phyloP scores from a whole-genome alignment of 2,888 invertebrate genomes.

The Endomychus coccineus region DNA sequence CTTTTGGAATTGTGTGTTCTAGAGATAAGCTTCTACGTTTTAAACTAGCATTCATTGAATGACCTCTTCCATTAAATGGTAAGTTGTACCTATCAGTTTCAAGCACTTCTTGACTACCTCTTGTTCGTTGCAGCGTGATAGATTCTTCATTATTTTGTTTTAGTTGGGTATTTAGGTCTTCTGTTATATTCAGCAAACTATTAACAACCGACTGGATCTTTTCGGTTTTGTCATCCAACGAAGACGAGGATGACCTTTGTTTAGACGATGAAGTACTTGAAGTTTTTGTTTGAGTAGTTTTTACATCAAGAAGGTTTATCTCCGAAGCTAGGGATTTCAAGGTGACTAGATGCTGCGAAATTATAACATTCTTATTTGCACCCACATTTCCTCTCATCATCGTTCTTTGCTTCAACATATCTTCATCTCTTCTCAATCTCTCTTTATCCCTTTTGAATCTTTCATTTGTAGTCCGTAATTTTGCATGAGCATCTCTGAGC shows the following conservation, averaged over 20 bases:
- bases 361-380: constrained; percentile 2
- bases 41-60: constrained; percentile 44
- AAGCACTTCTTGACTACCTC: constrained; percentile 6
- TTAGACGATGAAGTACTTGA: too few relatives aligned
- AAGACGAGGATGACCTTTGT: constrained; percentile 7
- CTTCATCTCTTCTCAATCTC: constrained; percentile 65
- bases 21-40: constrained; percentile 64
- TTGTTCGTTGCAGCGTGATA: constrained; percentile 7
- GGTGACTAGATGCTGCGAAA: constrained; percentile 38
- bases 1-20: constrained; percentile 56
- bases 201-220: constrained; percentile 24
- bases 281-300: too few relatives aligned
- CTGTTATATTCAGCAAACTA: constrained; percentile 20
- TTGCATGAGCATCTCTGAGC: constrained; percentile 84
- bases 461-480: constrained; percentile 83
- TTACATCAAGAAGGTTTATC: constrained; percentile 11
- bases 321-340: constrained; percentile 72
- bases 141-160: constrained; percentile 10
- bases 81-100: too few relatives aligned
- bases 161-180: constrained; percentile 10
- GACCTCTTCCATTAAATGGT: too few relatives aligned
- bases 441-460: constrained; percentile 83
- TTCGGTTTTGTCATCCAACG: constrained; percentile 10
- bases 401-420: constrained; percentile 11
- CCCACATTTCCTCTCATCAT: constrained; percentile 8